Percentiles rank a stretch among this genome's conserved stretches.
Evolutionary conservation across 1,140 invertebrate genomes (phyloP).

Genomic region (Teleopsis dalmanni): DNA sequence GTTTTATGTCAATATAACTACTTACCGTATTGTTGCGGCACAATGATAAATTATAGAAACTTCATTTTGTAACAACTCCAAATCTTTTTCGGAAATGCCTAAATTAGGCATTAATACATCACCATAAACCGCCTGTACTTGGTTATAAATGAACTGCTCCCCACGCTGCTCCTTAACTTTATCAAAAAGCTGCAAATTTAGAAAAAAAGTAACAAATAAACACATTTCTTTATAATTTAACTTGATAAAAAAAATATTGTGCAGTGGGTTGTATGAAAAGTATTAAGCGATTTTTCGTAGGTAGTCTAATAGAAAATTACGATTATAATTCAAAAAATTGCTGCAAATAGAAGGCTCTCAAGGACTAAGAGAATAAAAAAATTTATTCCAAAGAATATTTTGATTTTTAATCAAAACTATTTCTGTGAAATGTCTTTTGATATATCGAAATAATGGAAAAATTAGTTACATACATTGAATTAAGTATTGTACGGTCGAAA

Average conservation of each 20-base stretch:
- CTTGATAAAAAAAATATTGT: not conserved
- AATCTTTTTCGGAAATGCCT: constrained; percentile 66
- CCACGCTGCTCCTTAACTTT: constrained; percentile 55
- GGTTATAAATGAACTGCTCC: constrained; percentile 51
- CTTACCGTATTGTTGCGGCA: constrained; percentile 71
- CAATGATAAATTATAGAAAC: constrained; percentile 82
- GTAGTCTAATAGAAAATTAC: no score
- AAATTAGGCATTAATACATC: constrained; percentile 68
- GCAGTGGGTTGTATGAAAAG: not conserved
- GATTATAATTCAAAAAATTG: no score
- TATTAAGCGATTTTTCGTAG: no score
- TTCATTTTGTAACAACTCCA: constrained; percentile 58
- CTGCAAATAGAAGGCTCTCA: no score
- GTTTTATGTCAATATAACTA: no score
- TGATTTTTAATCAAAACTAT: no score
- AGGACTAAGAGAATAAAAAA: no score
- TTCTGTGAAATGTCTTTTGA: no score
- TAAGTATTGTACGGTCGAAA: not conserved
- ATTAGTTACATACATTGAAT: not conserved
- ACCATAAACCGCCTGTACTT: constrained; percentile 65
- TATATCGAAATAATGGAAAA: no score
- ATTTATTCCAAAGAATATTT: no score
- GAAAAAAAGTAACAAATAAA: not conserved
- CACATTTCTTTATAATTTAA: not conserved
- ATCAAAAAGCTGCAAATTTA: constrained; percentile 62